Evolutionary conservation across 1,140 invertebrate genomes (phyloP).

Genomic region (Heliothis subflexa): DNA sequence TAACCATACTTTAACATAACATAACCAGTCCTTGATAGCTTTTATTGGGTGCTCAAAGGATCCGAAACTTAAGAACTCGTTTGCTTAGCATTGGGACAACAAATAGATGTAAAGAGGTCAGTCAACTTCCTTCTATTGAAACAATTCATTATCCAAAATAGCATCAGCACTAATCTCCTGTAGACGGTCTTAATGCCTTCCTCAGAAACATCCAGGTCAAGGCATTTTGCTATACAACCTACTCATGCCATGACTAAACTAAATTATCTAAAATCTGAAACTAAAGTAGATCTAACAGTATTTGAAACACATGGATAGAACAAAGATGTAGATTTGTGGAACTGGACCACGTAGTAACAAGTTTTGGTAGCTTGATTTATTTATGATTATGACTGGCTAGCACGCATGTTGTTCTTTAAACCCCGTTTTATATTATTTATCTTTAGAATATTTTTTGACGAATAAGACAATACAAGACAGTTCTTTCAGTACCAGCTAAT

Average conservation of each 20-base stretch:
- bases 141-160: background rate
- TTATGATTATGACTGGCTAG: background rate
- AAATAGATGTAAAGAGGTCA: too few relatives aligned
- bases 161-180: background rate
- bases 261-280: background rate
- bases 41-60: too few relatives aligned
- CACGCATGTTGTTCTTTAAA: background rate
- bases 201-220: background rate
- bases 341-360: constrained; percentile 17
- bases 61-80: too few relatives aligned
- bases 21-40: too few relatives aligned
- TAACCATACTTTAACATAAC: too few relatives aligned
- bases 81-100: too few relatives aligned
- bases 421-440: too few relatives aligned
- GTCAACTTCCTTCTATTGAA: too few relatives aligned
- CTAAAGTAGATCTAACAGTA: constrained; percentile 14
- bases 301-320: background rate
- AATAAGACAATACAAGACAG: too few relatives aligned
- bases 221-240: background rate
- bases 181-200: background rate
- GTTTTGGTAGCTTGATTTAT: background rate
- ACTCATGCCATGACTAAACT: constrained; percentile 7
- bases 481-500: too few relatives aligned
- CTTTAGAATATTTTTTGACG: too few relatives aligned
- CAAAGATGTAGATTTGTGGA: constrained; percentile 12